Conservation (phyloP, 2,888 invertebrate species). For the Poecilus cupreus region DNA sequence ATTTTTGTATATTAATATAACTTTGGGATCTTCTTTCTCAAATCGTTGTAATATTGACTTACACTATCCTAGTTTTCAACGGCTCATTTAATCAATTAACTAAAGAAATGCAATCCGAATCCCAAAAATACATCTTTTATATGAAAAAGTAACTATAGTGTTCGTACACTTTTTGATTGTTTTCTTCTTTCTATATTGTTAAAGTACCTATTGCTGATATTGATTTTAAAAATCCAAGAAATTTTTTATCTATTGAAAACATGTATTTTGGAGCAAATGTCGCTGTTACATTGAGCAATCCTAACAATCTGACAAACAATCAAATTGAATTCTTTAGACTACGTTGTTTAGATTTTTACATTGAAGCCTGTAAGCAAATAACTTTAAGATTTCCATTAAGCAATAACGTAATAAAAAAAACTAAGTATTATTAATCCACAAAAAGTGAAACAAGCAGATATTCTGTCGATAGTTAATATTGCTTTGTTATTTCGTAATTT, state of each 20-base stretch:
- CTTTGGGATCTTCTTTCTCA: too few relatives aligned
- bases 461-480: conserved; percentile 20
- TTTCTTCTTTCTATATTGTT: conserved; percentile 42
- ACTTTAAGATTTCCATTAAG: conserved; percentile 37
- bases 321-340: neutral
- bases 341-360: conserved; percentile 34
- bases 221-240: conserved; percentile 50
- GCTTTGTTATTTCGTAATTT: conserved; percentile 24
- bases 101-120: conserved; percentile 51
- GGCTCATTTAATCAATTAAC: conserved; percentile 51
- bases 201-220: conserved; percentile 31
- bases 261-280: conserved; percentile 57
- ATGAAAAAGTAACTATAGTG: neutral
- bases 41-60: too few relatives aligned
- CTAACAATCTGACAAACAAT: neutral
- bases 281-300: conserved; percentile 4
- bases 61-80: too few relatives aligned
- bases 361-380: conserved; percentile 18
- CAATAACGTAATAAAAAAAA: conserved; percentile 23
- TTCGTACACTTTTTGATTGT: conserved; percentile 41
- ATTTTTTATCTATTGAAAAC: too few relatives aligned
- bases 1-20: too few relatives aligned
- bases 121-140: conserved; percentile 27
- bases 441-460: conserved; percentile 10
- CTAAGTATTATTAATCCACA: conserved; percentile 32